Conservation (phyloP, 2,888 invertebrate genomes). For the Agonopterix subpropinquella region DNA sequence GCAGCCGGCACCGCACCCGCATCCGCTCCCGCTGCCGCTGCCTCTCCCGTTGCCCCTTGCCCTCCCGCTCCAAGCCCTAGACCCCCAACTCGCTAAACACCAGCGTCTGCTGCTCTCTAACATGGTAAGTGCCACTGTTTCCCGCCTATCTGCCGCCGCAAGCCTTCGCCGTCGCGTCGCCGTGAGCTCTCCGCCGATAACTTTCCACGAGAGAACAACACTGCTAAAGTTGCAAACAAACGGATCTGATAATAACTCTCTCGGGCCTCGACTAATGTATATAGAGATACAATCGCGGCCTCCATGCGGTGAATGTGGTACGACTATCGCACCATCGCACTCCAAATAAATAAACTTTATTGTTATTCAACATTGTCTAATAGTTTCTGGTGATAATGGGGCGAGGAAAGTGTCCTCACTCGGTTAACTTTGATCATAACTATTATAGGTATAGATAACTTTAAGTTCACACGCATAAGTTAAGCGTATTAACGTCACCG, state of each 20-base stretch:
- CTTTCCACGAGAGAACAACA: conserved; percentile 38
- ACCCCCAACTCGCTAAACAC: conserved; percentile 69
- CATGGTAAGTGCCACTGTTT: conserved; percentile 58
- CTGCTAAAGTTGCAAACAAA: conserved; percentile 44
- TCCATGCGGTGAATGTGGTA: conserved; percentile 25
- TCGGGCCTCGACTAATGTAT: conserved; percentile 37
- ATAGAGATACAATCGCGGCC: conserved; percentile 41
- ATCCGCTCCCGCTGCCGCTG: conserved; percentile 58
- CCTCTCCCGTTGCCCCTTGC: conserved; percentile 67
- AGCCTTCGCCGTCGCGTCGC: conserved; percentile 16
- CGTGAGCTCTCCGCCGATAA: conserved; percentile 35
- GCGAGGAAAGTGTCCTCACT: conserved; percentile 38
- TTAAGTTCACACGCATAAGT: conserved; percentile 56
- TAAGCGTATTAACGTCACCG: conserved; percentile 57
- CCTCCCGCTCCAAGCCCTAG: conserved; percentile 67
- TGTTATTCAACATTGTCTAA: conserved; percentile 32
- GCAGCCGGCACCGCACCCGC: conserved; percentile 63
- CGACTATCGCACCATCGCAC: conserved; percentile 30
- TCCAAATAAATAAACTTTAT: conserved; percentile 53
- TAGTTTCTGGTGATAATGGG: conserved; percentile 25
- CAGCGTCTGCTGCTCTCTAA: conserved; percentile 73
- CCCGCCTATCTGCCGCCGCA: conserved; percentile 29
- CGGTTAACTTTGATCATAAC: conserved; percentile 51
- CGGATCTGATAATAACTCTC: conserved; percentile 57
- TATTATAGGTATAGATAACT: conserved; percentile 29